phyloP scores from a whole-genome alignment of 2,888 invertebrate species.

The Lochmaea crataegi region DNA sequence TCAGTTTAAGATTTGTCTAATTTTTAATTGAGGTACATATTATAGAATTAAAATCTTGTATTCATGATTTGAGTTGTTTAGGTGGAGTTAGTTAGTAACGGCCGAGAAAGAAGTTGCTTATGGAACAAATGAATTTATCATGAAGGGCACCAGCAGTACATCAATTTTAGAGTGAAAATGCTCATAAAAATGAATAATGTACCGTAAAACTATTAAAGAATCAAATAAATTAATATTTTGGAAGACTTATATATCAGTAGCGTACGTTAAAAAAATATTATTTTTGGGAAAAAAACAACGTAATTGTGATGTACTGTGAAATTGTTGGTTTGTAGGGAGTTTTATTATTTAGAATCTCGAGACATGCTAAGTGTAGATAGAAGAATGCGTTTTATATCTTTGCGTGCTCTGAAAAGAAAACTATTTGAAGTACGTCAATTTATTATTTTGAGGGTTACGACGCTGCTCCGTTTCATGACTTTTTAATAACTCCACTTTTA shows the following conservation, averaged over 20 bases:
- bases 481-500: conserved; percentile 25
- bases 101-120: conserved; percentile 1
- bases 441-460: conserved; percentile 10
- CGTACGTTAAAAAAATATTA: background rate
- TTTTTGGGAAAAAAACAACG: too few relatives aligned
- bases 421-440: background rate
- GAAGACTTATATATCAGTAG: background rate
- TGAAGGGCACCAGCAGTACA: background rate
- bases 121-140: background rate
- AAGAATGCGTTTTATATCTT: background rate
- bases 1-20: too few relatives aligned
- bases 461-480: conserved; percentile 18
- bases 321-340: too few relatives aligned
- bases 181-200: conserved; percentile 17
- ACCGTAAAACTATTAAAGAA: conserved; percentile 10
- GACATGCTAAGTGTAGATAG: background rate
- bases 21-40: too few relatives aligned
- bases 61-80: background rate
- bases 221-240: conserved; percentile 5
- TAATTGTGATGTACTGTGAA: too few relatives aligned
- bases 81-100: background rate
- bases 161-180: conserved; percentile 22
- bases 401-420: background rate
- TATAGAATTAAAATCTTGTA: too few relatives aligned
- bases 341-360: background rate